A percentile compares a stretch with the other conserved stretches of the same genome.
phyloP scores from a whole-genome alignment of 2,113 vertebrate species.

The Bostrychus sinensis region DNA sequence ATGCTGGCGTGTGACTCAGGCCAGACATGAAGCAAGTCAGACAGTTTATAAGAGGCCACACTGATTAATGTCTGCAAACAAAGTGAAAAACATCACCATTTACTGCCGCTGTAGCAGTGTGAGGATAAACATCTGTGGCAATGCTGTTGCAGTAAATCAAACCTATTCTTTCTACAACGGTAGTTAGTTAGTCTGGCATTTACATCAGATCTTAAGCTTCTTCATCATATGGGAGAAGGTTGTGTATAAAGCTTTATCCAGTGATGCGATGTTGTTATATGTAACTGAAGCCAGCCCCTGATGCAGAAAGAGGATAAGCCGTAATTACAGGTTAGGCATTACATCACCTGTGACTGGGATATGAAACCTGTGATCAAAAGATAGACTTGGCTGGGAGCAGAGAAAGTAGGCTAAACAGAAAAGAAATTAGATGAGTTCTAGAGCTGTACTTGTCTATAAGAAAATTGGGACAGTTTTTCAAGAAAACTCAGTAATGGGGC shows the following conservation, averaged over 20 bases:
- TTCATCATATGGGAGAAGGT: too few species aligned
- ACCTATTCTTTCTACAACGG: background rate
- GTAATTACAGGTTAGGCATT: constrained; percentile 49
- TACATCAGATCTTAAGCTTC: background rate
- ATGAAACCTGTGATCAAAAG: constrained; percentile 59
- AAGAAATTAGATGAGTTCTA: background rate
- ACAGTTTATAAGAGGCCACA: constrained; percentile 58
- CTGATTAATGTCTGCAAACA: constrained; percentile 63
- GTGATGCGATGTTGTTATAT: constrained; percentile 20
- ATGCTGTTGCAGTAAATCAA: background rate
- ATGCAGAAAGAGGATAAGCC: constrained; percentile 39
- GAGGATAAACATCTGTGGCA: background rate
- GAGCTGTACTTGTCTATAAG: too few species aligned
- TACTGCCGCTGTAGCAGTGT: background rate
- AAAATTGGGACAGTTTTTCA: too few species aligned
- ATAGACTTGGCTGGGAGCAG: constrained; percentile 25
- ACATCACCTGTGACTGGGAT: constrained; percentile 45
- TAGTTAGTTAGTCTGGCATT: background rate
- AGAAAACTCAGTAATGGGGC: too few species aligned
- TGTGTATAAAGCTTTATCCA: background rate
- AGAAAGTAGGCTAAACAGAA: constrained; percentile 29
- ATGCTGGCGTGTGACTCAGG: constrained; percentile 59
- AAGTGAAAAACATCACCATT: constrained; percentile 21
- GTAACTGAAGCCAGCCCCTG: constrained; percentile 12
- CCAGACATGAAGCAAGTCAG: constrained; percentile 68